phyloP scores from a whole-genome alignment of 1,140 invertebrate genomes.

The Rhopalosiphum maidis region DNA sequence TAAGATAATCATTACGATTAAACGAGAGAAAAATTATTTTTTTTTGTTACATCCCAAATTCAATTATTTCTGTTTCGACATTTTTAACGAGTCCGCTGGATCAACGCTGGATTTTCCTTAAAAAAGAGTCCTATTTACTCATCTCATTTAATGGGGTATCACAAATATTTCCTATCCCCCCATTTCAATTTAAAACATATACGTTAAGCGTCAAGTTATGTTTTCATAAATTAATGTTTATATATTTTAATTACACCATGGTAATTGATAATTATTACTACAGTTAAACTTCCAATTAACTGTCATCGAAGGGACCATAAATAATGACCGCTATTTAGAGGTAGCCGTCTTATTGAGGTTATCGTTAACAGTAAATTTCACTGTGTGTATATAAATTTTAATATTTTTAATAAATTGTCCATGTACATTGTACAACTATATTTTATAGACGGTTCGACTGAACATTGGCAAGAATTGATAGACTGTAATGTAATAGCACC shows the following conservation, averaged over 20 bases:
- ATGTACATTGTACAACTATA: background rate
- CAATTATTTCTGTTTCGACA: background rate
- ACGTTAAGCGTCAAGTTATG: too few relatives aligned
- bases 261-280: background rate
- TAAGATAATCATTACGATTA: background rate
- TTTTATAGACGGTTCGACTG: background rate
- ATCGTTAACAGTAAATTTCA: too few relatives aligned
- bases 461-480: constrained; percentile 18
- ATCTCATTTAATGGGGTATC: background rate
- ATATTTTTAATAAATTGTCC: background rate
- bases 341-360: too few relatives aligned
- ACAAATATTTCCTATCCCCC: too few relatives aligned
- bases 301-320: too few relatives aligned
- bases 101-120: too few relatives aligned
- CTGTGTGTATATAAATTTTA: background rate
- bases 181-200: too few relatives aligned
- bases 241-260: background rate
- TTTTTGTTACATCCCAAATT: background rate
- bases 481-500: constrained; percentile 29
- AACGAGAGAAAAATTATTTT: background rate
- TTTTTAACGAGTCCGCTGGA: too few relatives aligned
- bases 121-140: background rate
- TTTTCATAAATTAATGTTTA: background rate
- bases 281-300: too few relatives aligned
- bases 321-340: too few relatives aligned